Percentiles rank a stretch among this genome's conserved stretches.
These are phyloP conservation scores for Romanogobio albipinnatus DNA, from an alignment of 2,113 vertebrate species.

Conservation along the genomic window DNA sequence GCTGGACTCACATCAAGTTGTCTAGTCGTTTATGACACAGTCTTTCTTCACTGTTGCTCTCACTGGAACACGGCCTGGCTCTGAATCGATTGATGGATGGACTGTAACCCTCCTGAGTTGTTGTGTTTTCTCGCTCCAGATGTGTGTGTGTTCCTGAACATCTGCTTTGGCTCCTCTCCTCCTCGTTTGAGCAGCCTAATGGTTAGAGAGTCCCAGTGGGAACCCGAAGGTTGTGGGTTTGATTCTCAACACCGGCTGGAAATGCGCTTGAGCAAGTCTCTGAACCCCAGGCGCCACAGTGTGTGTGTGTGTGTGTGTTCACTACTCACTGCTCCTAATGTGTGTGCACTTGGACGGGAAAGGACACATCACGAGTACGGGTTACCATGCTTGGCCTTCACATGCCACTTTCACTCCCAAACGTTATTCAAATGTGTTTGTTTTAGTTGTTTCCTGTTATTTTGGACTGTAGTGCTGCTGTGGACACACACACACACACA, in stretches of 20 bases:
- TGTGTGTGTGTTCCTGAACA: conserved; percentile 7
- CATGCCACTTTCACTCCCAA: too few relatives aligned
- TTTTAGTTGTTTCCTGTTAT: not conserved
- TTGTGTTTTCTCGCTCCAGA: not conserved
- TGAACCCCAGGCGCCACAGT: too few relatives aligned
- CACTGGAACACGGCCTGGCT: not conserved
- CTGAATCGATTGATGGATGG: not conserved
- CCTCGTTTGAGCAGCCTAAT: too few relatives aligned
- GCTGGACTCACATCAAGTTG: not conserved
- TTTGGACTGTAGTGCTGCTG: not conserved
- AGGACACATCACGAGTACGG: too few relatives aligned
- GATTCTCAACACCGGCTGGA: too few relatives aligned
- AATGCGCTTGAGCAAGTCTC: too few relatives aligned
- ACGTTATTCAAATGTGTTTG: not conserved
- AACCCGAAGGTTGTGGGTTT: too few relatives aligned
- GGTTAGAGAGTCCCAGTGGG: too few relatives aligned
- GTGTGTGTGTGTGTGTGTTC: too few relatives aligned
- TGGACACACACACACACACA: not conserved
- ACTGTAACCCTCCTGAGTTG: not conserved
- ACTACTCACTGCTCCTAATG: too few relatives aligned
- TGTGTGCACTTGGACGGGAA: too few relatives aligned
- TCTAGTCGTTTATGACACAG: not conserved
- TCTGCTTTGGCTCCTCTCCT: not conserved
- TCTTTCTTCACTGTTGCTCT: not conserved
- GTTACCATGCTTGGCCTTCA: too few relatives aligned